Conservation (phyloP, 2,797 vertebrate species). For the Meriones psammophilus region DNA sequence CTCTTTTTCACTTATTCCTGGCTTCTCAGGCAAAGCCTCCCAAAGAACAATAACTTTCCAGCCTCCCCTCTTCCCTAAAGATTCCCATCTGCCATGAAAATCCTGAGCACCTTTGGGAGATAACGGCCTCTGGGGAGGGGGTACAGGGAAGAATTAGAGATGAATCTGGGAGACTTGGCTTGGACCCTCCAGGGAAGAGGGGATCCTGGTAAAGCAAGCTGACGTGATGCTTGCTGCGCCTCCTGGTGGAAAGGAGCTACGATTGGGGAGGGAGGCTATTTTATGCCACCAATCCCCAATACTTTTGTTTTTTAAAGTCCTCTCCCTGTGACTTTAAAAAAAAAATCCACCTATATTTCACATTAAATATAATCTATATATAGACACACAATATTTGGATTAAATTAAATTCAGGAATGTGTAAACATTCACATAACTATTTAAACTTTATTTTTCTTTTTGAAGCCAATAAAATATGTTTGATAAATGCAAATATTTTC, state of each 20-base stretch:
- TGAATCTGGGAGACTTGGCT: background rate
- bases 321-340: background rate
- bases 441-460: slow-evolving; percentile 31
- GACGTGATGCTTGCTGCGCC: slow-evolving; percentile 63
- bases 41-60: background rate
- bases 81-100: background rate
- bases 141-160: background rate
- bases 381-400: background rate
- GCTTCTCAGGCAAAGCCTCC: background rate
- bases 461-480: background rate
- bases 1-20: background rate
- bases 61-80: background rate
- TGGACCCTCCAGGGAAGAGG: background rate
- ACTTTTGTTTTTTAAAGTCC: slow-evolving; percentile 41
- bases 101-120: background rate
- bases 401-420: background rate
- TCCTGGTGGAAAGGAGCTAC: slow-evolving; percentile 70
- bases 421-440: slow-evolving; percentile 42
- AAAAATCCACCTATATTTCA: slow-evolving; percentile 22
- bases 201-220: background rate
- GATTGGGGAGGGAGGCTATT: background rate
- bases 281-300: background rate
- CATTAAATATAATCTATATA: slow-evolving; percentile 33
- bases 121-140: background rate
- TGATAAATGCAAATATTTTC: slow-evolving; percentile 34